These are phyloP conservation scores for Aelia acuminata DNA, from an alignment of 2,888 invertebrate genomes.

Conservation along the genomic window DNA sequence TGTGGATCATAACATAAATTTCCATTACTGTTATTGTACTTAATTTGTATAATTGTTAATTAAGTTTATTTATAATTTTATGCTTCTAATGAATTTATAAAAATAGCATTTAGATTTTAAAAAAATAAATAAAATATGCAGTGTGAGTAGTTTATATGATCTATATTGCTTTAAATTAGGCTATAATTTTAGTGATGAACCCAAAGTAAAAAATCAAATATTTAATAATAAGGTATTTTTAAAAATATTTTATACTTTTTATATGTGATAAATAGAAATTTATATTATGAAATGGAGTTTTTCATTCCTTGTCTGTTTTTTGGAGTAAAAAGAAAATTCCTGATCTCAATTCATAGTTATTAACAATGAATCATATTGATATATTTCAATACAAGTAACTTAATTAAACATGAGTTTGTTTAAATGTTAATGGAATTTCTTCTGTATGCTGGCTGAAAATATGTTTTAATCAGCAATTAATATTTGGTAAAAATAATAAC, in stretches of 20 bases:
- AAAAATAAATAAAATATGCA: neutral
- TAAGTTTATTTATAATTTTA: neutral
- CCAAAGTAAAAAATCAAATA: neutral
- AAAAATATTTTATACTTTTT: neutral
- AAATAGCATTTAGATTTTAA: neutral
- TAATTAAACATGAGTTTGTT: no score
- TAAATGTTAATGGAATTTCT: no score
- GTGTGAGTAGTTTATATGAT: neutral
- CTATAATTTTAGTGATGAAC: neutral
- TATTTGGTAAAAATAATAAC: no score
- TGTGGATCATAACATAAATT: constrained; percentile 79
- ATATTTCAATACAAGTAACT: no score
- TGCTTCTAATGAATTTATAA: neutral
- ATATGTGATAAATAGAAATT: neutral
- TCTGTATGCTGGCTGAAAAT: no score
- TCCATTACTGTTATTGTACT: neutral
- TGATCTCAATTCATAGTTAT: neutral
- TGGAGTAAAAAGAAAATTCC: no score
- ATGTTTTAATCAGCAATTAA: no score
- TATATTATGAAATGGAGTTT: neutral
- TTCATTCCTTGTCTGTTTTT: neutral
- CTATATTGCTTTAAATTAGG: neutral
- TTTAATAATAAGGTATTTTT: neutral
- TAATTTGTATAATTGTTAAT: neutral
- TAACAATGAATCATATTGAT: no score